phyloP scores from a whole-genome alignment of 1,140 invertebrate genomes.

The Ceratina calcarata region DNA sequence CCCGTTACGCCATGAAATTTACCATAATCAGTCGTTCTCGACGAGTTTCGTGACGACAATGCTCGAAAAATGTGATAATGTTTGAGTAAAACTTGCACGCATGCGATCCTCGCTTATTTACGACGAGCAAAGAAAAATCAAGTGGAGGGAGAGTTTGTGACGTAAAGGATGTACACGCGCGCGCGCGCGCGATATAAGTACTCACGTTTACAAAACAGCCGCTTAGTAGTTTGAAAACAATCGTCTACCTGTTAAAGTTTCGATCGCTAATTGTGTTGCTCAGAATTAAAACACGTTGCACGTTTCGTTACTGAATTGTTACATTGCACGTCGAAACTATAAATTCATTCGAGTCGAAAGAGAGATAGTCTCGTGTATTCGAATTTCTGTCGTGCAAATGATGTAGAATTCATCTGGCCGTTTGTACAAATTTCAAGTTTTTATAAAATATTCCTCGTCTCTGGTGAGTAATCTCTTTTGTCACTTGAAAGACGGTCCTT shows the following conservation, averaged over 20 bases:
- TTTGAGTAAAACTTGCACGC: constrained; percentile 11
- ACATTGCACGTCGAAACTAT: not conserved
- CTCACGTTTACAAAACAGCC: constrained; percentile 55
- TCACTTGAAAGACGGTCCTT: too few species aligned
- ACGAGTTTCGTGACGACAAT: not conserved
- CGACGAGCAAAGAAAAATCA: constrained; percentile 39
- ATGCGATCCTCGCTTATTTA: constrained; percentile 26
- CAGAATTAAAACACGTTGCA: not conserved
- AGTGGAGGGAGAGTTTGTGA: constrained; percentile 54
- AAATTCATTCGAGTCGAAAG: too few species aligned
- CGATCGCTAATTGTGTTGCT: not conserved
- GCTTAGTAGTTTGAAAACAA: constrained; percentile 51
- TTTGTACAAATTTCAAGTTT: too few species aligned
- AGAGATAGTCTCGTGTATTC: too few species aligned
- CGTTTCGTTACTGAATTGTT: too few species aligned
- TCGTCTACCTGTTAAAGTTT: constrained; percentile 52
- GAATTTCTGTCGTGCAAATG: too few species aligned
- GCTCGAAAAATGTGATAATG: not conserved
- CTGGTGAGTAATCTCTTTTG: too few species aligned
- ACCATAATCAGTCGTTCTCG: not conserved
- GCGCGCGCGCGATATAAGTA: constrained; percentile 54
- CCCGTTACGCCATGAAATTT: not conserved
- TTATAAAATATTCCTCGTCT: too few species aligned
- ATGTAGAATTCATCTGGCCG: too few species aligned
- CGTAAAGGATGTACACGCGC: constrained; percentile 64